Base-by-base conservation (phyloP, 2,888 invertebrate species). In the Drosophila kambysellisi region DNA sequence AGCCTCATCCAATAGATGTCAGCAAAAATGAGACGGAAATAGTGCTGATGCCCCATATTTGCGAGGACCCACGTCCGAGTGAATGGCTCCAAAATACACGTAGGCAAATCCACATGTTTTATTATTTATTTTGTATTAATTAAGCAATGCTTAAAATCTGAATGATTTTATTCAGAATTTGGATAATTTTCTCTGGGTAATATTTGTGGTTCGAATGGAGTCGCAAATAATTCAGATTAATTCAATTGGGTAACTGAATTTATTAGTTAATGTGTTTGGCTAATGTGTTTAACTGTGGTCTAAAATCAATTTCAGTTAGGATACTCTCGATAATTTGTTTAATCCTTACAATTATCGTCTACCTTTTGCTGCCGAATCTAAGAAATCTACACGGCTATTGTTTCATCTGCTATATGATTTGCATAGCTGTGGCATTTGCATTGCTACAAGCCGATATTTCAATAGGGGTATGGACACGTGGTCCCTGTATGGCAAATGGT, bases 311-410 rank as follows among this genome's bases (percentile, higher is more conserved):
- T 93, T 12, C 93, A 96, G 96, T 96, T 66, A 94, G 96, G 87
- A 92, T 96, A 2, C 92, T 96, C 11, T 96, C 96, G 0, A 94
- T 96, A 59, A 96, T 96, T 5, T 96, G 96, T 79, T 94, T 97
- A 3, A 82, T 96, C 48, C 94, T 94, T 0, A 96, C 96, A 2
- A 95, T 96, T 81, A 75, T 80, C 29, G 46, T 80, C 4, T 80
- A 77, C 17, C 66, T 76, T 1, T 64, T n/a, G 32, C n/a, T 76
- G 30, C 52, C 48, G 0, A 70, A 61, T 43, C 51, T 77, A 0
- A 48, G 77, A 11, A 67, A 50, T 37, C 56, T 76, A 0, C 80
- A 80, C 11, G 71, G 77, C 12, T 63, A 46, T 20, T 80, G 77
- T 17, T 66, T 76, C 4, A 41, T 48, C 0, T 54, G 57, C 50